Evolutionary conservation across 2,797 vertebrate genomes (phyloP), one percentile per base, ranked within the genome.

Genomic region (Adrianichthys oophorus): DNA sequence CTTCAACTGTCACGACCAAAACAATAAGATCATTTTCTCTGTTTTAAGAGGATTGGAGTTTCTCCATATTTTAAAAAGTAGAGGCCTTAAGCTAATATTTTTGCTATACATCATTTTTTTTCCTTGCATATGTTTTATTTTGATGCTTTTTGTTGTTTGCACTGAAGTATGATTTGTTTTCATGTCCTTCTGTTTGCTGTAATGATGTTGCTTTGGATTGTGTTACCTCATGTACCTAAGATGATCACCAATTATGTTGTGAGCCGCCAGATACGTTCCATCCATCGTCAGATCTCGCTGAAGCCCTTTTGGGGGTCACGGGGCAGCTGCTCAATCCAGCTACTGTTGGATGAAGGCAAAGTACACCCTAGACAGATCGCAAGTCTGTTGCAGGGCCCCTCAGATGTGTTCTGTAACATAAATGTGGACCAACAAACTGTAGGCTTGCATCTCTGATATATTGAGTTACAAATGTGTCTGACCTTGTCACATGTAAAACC

Each of bases 191-290:
- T 72, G 65, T 65, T 79, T 68, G 70, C 73, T 50, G 52, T 72
- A 69, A 74, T 70, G 56, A 65, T 65, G 70, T 75, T 70, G 42
- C 63, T 79, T 78, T 82, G 70, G 56, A 70, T 62, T 7, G 59
- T 75, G 60, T 77, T 52, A 65, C 71, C 67, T 81, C 76, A 72
- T 66, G 65, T 63, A 49, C 71, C 72, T 70, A 68, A 72, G 75
- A 57, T 81, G 82, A 85, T 86, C 76, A 72, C 74, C 78, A 84
- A 76, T 84, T 86, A 84, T 32, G 24, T 58, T 23, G 32, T 56
- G 72, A 67, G 76, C 82, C 79, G 79, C 68, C 68, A 85, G 81
- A 79, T 70, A 78, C 56, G 70, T 37, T 37, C 32, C 32, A 37
- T 37, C 32, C 32, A 37, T 12, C 32, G 32, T 37, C 32, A 37